Base-by-base conservation (phyloP, 2,113 vertebrate genomes). In the Gymnorhina tibicen region DNA sequence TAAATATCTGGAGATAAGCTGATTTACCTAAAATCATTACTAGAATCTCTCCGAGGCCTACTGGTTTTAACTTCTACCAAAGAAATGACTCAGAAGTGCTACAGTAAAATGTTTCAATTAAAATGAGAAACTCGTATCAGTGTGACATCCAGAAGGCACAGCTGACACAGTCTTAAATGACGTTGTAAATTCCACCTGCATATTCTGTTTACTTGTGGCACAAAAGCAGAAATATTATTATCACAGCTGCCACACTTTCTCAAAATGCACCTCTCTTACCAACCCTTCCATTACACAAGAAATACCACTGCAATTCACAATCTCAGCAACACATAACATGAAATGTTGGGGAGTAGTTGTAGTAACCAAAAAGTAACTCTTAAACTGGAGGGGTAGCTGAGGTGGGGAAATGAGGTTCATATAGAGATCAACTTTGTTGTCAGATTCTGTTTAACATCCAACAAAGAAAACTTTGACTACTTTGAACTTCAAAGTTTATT, bases 321-420 rank as follows among this genome's bases (percentile, higher is more conserved):
- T 18, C 55, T 55, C 83, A 68, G 62, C 64, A 85, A 50, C 13
- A 62, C 52, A 81, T 24, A 83, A 80, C 20, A 20, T 16, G 12
- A 46, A 24, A 21, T 8, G 5, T 1, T 41, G 12, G 23, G 7
- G 7, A 3, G 12, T 19, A 63, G 35, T 2, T 59, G 23, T 7
- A 46, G 13, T 20, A 68, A 10, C 21, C 30, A 76, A 72, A 75
- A 68, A 64, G 15, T 47, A 66, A 37, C 20, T 47, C 11, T 60
- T 32, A 58, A 55, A 78, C 11, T 46, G 32, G 6, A 4, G 13
- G 27, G 1, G 0, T 4, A 8, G 33, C 19, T n/a, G 18, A 55
- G 11, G 10, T 6, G 13, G 2, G 3, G 13, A 64, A 80, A 66
- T 19, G 11, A 41, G n/a, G 66, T 12, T 44, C 5, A 1, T 23